phyloP scores from a whole-genome alignment of 1,140 invertebrate genomes.

The Cydia splendana region DNA sequence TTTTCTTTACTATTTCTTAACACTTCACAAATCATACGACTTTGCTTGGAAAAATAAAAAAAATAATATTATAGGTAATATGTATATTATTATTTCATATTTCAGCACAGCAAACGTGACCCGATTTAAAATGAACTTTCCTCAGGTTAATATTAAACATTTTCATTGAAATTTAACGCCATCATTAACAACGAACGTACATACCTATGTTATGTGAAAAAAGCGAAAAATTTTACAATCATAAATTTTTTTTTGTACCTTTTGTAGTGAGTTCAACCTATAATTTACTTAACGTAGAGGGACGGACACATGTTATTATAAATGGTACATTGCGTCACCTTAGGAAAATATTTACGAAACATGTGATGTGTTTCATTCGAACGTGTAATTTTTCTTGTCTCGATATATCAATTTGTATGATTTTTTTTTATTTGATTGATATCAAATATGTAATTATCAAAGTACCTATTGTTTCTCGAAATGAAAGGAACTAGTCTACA shows the following conservation, averaged over 20 bases:
- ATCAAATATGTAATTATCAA: conserved; percentile 10
- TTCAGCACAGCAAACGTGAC: background rate
- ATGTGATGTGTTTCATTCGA: background rate
- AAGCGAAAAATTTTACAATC: no score
- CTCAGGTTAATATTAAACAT: background rate
- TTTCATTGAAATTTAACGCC: background rate
- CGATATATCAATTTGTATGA: background rate
- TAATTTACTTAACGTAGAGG: conserved; percentile 14
- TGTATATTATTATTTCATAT: no score
- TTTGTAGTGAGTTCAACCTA: background rate
- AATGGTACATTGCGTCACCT: conserved; percentile 25
- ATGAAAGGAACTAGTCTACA: background rate
- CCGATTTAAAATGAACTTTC: background rate
- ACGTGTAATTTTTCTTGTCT: background rate
- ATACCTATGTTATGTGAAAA: no score
- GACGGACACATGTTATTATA: background rate
- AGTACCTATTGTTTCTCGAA: background rate
- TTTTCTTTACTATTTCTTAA: conserved; percentile 33
- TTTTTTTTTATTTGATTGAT: background rate
- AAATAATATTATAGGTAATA: no score
- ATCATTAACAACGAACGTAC: background rate
- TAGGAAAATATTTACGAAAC: conserved; percentile 8
- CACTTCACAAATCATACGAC: conserved; percentile 11
- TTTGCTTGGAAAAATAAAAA: background rate
- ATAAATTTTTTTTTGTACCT: background rate